Evolutionary conservation across 2,888 invertebrate genomes (phyloP).

Genomic region (Hirtodrosophila confusa): DNA sequence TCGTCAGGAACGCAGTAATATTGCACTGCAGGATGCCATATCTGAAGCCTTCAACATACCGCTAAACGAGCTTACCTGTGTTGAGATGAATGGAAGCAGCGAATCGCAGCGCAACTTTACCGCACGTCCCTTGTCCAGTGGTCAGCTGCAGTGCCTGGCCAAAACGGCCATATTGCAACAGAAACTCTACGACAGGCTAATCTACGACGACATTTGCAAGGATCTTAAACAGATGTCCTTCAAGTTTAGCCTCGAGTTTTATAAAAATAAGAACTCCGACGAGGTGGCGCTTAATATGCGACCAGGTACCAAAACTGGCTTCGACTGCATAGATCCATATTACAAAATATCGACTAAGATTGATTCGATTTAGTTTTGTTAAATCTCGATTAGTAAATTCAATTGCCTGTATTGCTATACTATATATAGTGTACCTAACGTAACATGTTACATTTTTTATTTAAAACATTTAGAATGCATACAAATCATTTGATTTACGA

Average conservation of each 20-base stretch:
- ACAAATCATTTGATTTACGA: too few relatives aligned
- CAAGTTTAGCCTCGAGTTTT: constrained; percentile 41
- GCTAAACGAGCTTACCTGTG: constrained; percentile 36
- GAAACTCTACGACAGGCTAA: constrained; percentile 42
- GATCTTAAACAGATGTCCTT: constrained; percentile 40
- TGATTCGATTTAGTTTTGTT: neutral
- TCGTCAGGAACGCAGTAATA: constrained; percentile 19
- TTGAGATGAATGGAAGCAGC: constrained; percentile 24
- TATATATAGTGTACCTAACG: too few relatives aligned
- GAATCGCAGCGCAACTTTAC: constrained; percentile 40
- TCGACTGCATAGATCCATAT: constrained; percentile 35
- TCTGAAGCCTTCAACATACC: constrained; percentile 32
- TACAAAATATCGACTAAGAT: constrained; percentile 14
- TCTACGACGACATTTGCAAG: constrained; percentile 37
- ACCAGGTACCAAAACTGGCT: constrained; percentile 50
- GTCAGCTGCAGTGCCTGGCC: constrained; percentile 45
- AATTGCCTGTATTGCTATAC: too few relatives aligned
- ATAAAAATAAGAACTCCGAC: neutral
- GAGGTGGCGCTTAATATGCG: constrained; percentile 49
- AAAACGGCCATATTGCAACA: constrained; percentile 49
- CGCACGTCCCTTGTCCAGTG: constrained; percentile 39
- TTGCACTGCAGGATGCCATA: constrained; percentile 50
- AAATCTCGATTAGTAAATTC: too few relatives aligned
- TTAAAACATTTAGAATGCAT: too few relatives aligned
- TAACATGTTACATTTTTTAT: too few relatives aligned